Evolutionary conservation across 1,140 invertebrate genomes (phyloP).

Genomic region (Papilio helenus): DNA sequence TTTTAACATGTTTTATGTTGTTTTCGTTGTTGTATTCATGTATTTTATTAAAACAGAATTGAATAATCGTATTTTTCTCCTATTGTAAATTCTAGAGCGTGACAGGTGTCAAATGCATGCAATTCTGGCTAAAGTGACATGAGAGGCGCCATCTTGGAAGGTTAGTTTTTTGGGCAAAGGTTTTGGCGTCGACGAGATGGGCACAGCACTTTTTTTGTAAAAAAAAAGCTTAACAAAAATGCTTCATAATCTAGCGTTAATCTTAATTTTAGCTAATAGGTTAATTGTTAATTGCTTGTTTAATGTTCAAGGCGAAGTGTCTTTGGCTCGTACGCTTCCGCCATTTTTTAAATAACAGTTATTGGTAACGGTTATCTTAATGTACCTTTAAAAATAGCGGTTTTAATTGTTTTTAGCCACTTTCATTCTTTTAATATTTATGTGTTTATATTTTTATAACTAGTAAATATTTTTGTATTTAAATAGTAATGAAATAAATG

Average conservation of each 20-base stretch:
- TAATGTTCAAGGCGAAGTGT: not conserved
- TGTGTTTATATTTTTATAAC: not conserved
- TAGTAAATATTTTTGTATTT: not conserved
- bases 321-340: not conserved
- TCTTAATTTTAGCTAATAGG: slow-evolving; percentile 40
- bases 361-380: slow-evolving; percentile 2
- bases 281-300: not conserved
- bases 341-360: slow-evolving; percentile 6
- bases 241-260: slow-evolving; percentile 34
- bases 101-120: slow-evolving; percentile 78
- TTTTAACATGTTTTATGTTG: not conserved
- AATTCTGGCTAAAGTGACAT: slow-evolving; percentile 71
- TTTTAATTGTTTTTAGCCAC: not conserved
- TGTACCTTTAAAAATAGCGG: not conserved
- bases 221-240: slow-evolving; percentile 16
- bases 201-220: slow-evolving; percentile 34
- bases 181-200: slow-evolving; percentile 52
- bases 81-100: slow-evolving; percentile 77
- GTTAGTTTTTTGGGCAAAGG: slow-evolving; percentile 64
- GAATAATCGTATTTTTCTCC: slow-evolving; percentile 46
- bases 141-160: slow-evolving; percentile 72
- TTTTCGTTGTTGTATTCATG: slow-evolving; percentile 36
- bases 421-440: not conserved
- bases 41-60: slow-evolving; percentile 37
- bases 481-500: not conserved